phyloP scores from a whole-genome alignment of 2,113 vertebrate species.

The Vicugna pacos region DNA sequence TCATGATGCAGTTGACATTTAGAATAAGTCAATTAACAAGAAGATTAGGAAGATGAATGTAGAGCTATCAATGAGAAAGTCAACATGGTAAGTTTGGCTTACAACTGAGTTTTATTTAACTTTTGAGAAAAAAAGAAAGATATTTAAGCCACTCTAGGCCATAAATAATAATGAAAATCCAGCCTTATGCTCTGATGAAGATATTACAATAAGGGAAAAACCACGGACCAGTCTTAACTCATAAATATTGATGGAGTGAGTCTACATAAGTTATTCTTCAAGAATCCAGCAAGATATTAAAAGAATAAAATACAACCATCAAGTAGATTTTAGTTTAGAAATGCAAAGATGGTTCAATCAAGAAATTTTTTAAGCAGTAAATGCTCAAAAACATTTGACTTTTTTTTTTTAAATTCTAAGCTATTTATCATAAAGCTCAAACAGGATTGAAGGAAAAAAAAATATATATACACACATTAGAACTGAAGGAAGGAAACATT shows the following conservation, averaged over 20 bases:
- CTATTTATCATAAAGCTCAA: background rate
- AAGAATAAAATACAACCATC: background rate
- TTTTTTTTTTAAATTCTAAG: background rate
- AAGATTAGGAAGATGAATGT: background rate
- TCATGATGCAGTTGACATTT: background rate
- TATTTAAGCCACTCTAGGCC: background rate
- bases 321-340: conserved; percentile 38
- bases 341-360: background rate
- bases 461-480: background rate
- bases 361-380: background rate
- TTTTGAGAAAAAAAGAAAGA: background rate
- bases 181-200: background rate
- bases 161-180: conserved; percentile 26
- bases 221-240: background rate
- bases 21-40: background rate
- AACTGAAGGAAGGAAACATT: background rate
- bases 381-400: background rate
- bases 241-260: background rate
- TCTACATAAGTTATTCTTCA: background rate
- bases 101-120: background rate
- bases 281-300: background rate
- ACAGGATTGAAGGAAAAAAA: background rate
- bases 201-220: background rate
- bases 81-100: background rate
- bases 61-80: background rate